phyloP scores from a whole-genome alignment of 2,797 vertebrate species.

The Vespertilio murinus region DNA sequence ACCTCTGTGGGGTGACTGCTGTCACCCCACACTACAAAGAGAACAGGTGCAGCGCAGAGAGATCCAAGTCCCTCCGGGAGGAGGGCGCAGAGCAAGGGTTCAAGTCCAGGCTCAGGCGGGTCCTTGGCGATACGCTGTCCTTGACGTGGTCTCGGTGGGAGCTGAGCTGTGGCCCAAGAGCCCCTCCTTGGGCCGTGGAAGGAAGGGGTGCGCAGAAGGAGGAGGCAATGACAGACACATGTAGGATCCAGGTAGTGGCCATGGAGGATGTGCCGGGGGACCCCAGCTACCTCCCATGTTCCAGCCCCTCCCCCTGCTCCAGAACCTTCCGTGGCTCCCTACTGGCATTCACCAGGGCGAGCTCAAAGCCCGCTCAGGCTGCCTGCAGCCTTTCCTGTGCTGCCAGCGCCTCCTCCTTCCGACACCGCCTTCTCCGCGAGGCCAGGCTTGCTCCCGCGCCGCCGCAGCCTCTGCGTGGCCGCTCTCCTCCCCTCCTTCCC shows the following conservation, averaged over 20 bases:
- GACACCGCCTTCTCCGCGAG: neutral
- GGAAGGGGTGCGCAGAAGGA: neutral
- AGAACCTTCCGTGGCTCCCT: neutral
- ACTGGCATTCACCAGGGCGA: neutral
- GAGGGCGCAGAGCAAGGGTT: neutral
- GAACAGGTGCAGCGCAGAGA: neutral
- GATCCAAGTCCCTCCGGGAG: neutral
- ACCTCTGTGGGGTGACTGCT: neutral
- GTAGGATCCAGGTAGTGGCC: neutral
- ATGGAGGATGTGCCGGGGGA: neutral
- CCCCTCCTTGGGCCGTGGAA: neutral
- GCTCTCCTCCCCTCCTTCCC: neutral
- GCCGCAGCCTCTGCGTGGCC: neutral
- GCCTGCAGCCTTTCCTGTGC: neutral
- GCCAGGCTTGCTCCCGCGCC: neutral
- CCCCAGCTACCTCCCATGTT: neutral
- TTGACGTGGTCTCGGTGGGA: neutral
- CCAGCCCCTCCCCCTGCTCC: neutral
- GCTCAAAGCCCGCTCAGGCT: neutral
- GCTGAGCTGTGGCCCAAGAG: neutral
- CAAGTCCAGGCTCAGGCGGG: neutral
- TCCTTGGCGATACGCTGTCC: neutral
- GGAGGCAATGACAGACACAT: neutral
- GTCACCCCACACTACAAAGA: neutral
- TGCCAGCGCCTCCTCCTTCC: neutral